Conservation (phyloP, 2,113 vertebrate species). For the Callithrix jacchus region DNA sequence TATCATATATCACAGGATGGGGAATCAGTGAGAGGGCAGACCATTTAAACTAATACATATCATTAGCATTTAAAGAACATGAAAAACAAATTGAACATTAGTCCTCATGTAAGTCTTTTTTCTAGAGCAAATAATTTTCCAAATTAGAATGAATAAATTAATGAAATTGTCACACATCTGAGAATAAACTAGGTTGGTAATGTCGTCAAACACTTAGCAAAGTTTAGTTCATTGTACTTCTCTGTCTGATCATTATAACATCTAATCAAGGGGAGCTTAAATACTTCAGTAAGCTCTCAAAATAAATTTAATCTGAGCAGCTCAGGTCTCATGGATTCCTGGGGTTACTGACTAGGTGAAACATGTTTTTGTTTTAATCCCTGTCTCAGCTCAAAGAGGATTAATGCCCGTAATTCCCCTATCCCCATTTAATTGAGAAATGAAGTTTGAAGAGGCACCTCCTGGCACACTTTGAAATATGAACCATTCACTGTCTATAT, state of each 20-base stretch:
- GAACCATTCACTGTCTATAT: conserved; percentile 63
- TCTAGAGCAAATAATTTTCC: conserved; percentile 70
- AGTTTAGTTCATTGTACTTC: conserved; percentile 60
- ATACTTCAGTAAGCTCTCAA: conserved; percentile 72
- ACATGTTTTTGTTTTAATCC: conserved; percentile 79
- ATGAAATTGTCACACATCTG: conserved; percentile 53
- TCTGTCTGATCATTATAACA: conserved; percentile 63
- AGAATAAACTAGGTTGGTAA: neutral
- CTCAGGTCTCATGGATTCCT: conserved; percentile 66
- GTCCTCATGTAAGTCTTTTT: conserved; percentile 62
- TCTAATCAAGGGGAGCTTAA: conserved; percentile 64
- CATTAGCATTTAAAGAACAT: conserved; percentile 59
- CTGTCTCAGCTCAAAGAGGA: conserved; percentile 70
- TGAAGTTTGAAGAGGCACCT: conserved; percentile 74
- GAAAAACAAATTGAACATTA: conserved; percentile 58
- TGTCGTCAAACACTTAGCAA: neutral
- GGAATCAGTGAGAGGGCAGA: conserved; percentile 50
- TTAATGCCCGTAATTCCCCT: conserved; percentile 75
- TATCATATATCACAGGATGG: conserved; percentile 69
- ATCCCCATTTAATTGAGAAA: conserved; percentile 80
- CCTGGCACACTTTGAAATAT: conserved; percentile 67
- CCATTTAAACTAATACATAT: conserved; percentile 64
- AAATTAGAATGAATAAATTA: conserved; percentile 76
- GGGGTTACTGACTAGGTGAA: conserved; percentile 65
- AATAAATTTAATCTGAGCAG: conserved; percentile 76